phyloP scores from a whole-genome alignment of 2,113 vertebrate genomes.

The Neodon shergylaensis region DNA sequence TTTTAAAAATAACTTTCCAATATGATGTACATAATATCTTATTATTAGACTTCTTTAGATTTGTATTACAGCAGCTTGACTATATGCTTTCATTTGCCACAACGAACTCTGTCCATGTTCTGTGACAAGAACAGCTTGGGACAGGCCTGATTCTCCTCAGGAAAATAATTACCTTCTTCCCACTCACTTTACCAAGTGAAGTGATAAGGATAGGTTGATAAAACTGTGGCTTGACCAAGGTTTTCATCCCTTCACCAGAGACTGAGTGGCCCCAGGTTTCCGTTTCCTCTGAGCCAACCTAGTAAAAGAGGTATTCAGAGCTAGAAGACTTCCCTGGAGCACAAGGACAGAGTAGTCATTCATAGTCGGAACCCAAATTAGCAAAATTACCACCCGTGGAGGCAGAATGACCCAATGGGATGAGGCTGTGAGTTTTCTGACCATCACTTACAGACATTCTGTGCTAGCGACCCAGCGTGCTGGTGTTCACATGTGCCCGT shows the following conservation, averaged over 20 bases:
- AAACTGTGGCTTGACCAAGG: neutral
- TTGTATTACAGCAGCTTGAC: neutral
- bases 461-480: neutral
- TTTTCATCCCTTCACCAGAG: neutral
- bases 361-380: neutral
- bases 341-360: neutral
- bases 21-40: neutral
- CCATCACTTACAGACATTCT: neutral
- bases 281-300: neutral
- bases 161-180: neutral
- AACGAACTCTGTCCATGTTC: conserved; percentile 12
- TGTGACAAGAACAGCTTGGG: conserved; percentile 1
- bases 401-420: neutral
- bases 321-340: neutral
- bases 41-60: conserved; percentile 14
- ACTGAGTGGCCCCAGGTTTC: neutral
- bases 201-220: neutral
- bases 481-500: neutral
- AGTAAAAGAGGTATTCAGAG: neutral
- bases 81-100: neutral
- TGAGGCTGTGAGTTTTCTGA: neutral
- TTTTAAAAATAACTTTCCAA: conserved; percentile 30
- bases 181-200: conserved; percentile 8
- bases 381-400: neutral
- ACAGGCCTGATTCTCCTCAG: neutral